A percentile compares a stretch with the other conserved stretches of the same genome.
Evolutionary conservation across 2,888 invertebrate genomes (phyloP).

Genomic region (Acrocyrtus sp.): DNA sequence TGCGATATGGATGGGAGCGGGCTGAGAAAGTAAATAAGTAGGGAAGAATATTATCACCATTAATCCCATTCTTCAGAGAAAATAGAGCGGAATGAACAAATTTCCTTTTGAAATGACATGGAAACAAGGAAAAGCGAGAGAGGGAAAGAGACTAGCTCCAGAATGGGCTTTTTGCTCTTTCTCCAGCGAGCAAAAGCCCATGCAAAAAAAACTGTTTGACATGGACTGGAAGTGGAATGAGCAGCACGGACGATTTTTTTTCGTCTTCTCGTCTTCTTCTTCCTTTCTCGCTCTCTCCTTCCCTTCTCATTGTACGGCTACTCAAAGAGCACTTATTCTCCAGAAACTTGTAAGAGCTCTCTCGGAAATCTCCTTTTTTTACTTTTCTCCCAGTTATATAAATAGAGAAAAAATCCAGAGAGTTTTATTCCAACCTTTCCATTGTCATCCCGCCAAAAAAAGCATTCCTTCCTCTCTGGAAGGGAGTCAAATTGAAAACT

Average conservation of each 20-base stretch:
- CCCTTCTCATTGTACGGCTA: neutral
- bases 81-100: constrained; percentile 53
- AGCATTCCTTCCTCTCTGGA: too few relatives aligned
- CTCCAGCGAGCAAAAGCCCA: too few relatives aligned
- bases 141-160: neutral
- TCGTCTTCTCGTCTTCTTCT: neutral
- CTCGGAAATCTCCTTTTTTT: too few relatives aligned
- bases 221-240: too few relatives aligned
- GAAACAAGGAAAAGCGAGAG: constrained; percentile 12
- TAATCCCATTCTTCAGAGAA: constrained; percentile 48
- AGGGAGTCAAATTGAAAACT: too few relatives aligned
- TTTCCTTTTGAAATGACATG: constrained; percentile 47
- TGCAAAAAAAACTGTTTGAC: constrained; percentile 15
- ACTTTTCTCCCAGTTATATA: too few relatives aligned
- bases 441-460: too few relatives aligned
- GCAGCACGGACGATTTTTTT: too few relatives aligned
- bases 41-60: constrained; percentile 15
- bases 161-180: neutral
- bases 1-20: neutral
- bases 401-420: too few relatives aligned
- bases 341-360: too few relatives aligned
- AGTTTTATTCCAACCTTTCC: too few relatives aligned
- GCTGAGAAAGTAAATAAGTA: neutral
- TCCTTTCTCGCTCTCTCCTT: neutral
- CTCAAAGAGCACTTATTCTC: too few relatives aligned